phyloP scores from a whole-genome alignment of 1,140 invertebrate genomes.

The Drosophila watanabei region DNA sequence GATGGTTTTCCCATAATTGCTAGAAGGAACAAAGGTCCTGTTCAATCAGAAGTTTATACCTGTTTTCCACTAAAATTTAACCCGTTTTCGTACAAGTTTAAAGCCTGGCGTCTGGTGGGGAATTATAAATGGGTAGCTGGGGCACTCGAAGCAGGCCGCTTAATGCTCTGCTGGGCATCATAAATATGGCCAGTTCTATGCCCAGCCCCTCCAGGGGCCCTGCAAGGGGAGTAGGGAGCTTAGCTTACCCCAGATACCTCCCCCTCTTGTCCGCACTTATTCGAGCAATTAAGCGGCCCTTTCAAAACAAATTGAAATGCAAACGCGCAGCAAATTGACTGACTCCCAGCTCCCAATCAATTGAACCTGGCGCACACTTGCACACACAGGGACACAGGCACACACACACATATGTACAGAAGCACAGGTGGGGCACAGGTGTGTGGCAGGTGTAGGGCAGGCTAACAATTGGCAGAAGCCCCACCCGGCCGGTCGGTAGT shows the following conservation, averaged over 20 bases:
- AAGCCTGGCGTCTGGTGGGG: not conserved
- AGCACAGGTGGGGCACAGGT: conserved; percentile 24
- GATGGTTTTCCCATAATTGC: conserved; percentile 54
- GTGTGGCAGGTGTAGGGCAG: conserved; percentile 3
- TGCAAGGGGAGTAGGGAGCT: not conserved
- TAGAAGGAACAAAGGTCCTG: not conserved
- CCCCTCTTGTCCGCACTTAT: conserved; percentile 20
- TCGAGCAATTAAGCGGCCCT: conserved; percentile 63
- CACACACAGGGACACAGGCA: not conserved
- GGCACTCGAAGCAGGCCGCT: conserved; percentile 8
- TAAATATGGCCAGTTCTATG: conserved; percentile 31
- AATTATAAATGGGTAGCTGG: conserved; percentile 25
- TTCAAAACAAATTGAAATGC: conserved; percentile 72
- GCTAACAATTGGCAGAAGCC: conserved; percentile 39
- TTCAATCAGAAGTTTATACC: not conserved
- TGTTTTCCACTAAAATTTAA: not conserved
- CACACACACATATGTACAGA: not conserved
- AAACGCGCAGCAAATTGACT: conserved; percentile 63
- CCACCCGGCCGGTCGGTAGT: not conserved
- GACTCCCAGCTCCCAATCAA: conserved; percentile 54
- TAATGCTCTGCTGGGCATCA: conserved; percentile 31
- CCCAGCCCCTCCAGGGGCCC: not conserved
- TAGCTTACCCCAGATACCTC: not conserved
- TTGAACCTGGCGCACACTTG: conserved; percentile 27
- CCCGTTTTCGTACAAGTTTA: not conserved